These are phyloP conservation scores for Macrophya alboannulata DNA, from an alignment of 2,888 invertebrate genomes.

Conservation along the genomic window DNA sequence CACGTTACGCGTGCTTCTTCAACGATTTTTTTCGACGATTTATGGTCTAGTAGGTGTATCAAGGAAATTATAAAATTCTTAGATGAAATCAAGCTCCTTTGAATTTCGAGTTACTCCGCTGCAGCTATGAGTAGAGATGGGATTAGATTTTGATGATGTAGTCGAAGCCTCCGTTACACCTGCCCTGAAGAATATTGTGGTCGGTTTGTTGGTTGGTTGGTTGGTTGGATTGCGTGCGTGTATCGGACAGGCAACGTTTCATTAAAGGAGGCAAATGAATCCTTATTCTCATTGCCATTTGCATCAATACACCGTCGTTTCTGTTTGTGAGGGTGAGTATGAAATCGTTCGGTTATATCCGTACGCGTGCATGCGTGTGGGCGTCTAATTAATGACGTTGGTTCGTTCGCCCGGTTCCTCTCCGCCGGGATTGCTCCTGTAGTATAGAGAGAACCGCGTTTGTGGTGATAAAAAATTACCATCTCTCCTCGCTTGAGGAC, in stretches of 20 bases:
- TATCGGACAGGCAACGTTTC: conserved; percentile 63
- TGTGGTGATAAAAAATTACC: conserved; percentile 25
- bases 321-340: not conserved
- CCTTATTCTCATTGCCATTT: conserved; percentile 61
- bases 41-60: not conserved
- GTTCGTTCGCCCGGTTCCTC: conserved; percentile 17
- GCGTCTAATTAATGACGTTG: conserved; percentile 47
- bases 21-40: not conserved
- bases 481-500: not conserved
- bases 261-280: conserved; percentile 72
- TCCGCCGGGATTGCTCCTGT: conserved; percentile 1
- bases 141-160: not conserved
- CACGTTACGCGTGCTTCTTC: no score
- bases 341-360: not conserved
- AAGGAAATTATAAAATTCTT: not conserved
- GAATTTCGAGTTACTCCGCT: no score
- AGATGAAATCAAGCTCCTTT: not conserved
- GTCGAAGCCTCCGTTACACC: conserved; percentile 23
- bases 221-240: conserved; percentile 39
- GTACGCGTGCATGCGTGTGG: conserved; percentile 10
- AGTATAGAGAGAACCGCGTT: not conserved
- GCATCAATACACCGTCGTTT: not conserved
- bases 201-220: not conserved
- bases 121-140: not conserved
- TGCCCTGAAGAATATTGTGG: conserved; percentile 30